Evolutionary conservation across 2,888 invertebrate species (phyloP), one percentile per base, ranked within the genome.

Genomic region (Prosopocoilus inquinatus): DNA sequence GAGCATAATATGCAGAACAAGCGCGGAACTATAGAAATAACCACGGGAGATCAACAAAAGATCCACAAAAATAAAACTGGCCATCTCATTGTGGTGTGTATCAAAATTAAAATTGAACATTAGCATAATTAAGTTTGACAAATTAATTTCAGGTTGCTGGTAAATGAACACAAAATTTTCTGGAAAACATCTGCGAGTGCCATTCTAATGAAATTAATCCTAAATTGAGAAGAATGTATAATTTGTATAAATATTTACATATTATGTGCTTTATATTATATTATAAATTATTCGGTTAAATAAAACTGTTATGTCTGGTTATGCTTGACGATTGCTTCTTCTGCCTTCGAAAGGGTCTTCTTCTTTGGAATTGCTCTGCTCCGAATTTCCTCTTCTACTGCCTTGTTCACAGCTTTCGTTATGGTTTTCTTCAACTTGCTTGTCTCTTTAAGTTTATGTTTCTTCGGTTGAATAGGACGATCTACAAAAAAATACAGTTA

Each of bases 1-100:
- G 88, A 88, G 43, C 94, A 94, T 76, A 87, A 89, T 70, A 82
- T 92, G 79, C 88, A 89, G 75, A 94, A 94, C 59, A 94, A 93
- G 75, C 85, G 88, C 67, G 93, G 93, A 57, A 85, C 86, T 55
- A 94, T 95, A 69, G 92, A 93, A 75, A 88, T 94, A 61, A 87
- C 84, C 67, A 84, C 84, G 55, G 93, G 93, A 35, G 81, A 84
- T 48, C 85, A 85, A 64, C 86, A 91, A 60, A 83, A 85, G 65
- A 90, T 94, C 65, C 80, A 80, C 60, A 88, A 89, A 70, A 88
- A 88, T 71, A 89, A 90, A 79, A 90, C 86, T 74, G 94, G 94
- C 59, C 88, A 92, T 80, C 82, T 95, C 63, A 83, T 91, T 70
- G 91, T 94, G 75, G 93, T 93, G 75, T 79, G 80, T 78, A 59